Conservation (phyloP, 2,113 vertebrate species). For the Eubucco bourcierii region DNA sequence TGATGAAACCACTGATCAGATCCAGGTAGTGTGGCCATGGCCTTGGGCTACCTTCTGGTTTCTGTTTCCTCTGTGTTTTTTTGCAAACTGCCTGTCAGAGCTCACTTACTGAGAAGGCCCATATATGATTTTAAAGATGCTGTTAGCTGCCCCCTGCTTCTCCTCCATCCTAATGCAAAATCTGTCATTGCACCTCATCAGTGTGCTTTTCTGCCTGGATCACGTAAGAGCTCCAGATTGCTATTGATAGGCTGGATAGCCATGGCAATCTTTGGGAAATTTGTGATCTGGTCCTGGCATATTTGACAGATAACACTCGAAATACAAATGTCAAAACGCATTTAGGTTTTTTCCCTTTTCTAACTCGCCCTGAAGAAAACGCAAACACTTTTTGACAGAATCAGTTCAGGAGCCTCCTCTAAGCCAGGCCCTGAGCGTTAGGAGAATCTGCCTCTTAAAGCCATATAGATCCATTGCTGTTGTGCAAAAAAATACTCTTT, state of each 20-base stretch:
- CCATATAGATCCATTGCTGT: constrained; percentile 53
- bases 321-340: constrained; percentile 74
- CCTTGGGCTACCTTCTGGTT: neutral
- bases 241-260: constrained; percentile 36
- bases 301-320: constrained; percentile 69
- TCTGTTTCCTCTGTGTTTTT: neutral
- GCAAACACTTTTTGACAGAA: constrained; percentile 82
- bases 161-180: neutral
- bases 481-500: constrained; percentile 30
- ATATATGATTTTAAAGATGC: neutral
- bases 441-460: constrained; percentile 68
- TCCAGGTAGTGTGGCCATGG: neutral
- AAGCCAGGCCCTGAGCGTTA: constrained; percentile 72
- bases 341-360: constrained; percentile 66
- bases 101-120: neutral
- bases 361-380: constrained; percentile 64
- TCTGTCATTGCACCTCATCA: neutral
- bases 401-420: constrained; percentile 78
- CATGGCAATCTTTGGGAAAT: constrained; percentile 36
- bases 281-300: constrained; percentile 41
- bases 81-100: neutral
- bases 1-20: neutral
- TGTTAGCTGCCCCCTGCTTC: neutral
- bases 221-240: neutral
- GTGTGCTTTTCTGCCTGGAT: neutral